Evolutionary conservation across 2,888 invertebrate genomes (phyloP), one percentile per base, ranked within the genome.

Genomic region (Pachliopta kotzebuea): DNA sequence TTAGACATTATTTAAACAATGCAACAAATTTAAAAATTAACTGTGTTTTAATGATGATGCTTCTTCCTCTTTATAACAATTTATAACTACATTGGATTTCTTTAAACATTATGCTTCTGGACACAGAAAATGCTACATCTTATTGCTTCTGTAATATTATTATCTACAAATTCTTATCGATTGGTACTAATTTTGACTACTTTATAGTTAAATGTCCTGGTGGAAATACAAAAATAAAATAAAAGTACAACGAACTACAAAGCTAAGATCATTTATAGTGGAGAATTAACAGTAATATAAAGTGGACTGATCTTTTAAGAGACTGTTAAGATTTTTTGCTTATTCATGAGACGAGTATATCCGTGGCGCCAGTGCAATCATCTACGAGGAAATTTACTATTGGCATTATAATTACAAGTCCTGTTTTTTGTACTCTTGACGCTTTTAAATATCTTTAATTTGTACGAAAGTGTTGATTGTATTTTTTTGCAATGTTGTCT

Each of bases 251-350:
- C 45, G 55, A 55, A 55, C 55, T 26, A 4, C n/a, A 29, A 29
- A 18, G n/a, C 9, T 29, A 18, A 3, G 24, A 20, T n/a, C 8
- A 26, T 55, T n/a, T 29, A 8, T 9, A 56, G 4, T 23, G 18
- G 42, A 42, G 37, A 17, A 56, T 42, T 56, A 14, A 57, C 24
- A n/a, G 49, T 9, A 49, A 24, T 18, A 57, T 18, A 49, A 24
- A 56, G 37, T 21, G 29, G 53, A 29, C 45, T 29, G 37, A 52
- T 55, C 23, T 55, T 21, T 59, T 55, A 63, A 58, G 63, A 64
- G 50, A 56, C 60, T 56, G 56, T 64, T 64, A 56, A 64, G 21
- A 50, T 45, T 64, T 45, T 64, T 60, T 60, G 64, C 64, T 60
- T 60, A 64, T 60, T 64, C 64, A 64, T 52, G 56, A 26, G 56